These are phyloP conservation scores for Lordiphosa mommai DNA, from an alignment of 1,140 invertebrate genomes.

Conservation along the genomic window DNA sequence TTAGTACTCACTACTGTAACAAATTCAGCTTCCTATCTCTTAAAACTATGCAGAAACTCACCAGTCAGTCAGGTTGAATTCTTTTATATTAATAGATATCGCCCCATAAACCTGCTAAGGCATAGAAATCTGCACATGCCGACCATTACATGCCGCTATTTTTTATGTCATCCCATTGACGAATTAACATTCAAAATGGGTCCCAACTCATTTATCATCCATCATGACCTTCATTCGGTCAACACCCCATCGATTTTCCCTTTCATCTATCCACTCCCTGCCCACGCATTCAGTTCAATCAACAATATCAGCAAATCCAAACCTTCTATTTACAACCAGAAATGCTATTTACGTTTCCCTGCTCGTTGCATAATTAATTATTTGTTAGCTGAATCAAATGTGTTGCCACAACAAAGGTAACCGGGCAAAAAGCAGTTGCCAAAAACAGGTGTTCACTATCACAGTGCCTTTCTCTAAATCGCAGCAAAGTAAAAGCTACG, in stretches of 20 bases:
- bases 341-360: neutral
- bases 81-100: no score
- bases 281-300: neutral
- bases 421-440: neutral
- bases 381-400: neutral
- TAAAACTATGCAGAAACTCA: no score
- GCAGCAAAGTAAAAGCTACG: slow-evolving; percentile 10
- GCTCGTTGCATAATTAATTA: neutral
- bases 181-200: neutral
- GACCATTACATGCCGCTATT: neutral
- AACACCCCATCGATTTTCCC: neutral
- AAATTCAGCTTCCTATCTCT: no score
- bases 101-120: no score
- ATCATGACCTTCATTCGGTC: slow-evolving; percentile 1
- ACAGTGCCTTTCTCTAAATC: slow-evolving; percentile 5
- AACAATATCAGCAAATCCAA: slow-evolving; percentile 1
- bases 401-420: neutral
- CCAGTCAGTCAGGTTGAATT: no score
- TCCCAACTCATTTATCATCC: neutral
- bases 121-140: no score
- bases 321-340: neutral
- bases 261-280: neutral
- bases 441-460: slow-evolving; percentile 25
- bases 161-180: neutral
- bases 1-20: no score